A percentile compares a stretch with the other conserved stretches of the same genome.
phyloP scores from a whole-genome alignment of 1,140 invertebrate genomes.

The Hylaeus volcanicus region DNA sequence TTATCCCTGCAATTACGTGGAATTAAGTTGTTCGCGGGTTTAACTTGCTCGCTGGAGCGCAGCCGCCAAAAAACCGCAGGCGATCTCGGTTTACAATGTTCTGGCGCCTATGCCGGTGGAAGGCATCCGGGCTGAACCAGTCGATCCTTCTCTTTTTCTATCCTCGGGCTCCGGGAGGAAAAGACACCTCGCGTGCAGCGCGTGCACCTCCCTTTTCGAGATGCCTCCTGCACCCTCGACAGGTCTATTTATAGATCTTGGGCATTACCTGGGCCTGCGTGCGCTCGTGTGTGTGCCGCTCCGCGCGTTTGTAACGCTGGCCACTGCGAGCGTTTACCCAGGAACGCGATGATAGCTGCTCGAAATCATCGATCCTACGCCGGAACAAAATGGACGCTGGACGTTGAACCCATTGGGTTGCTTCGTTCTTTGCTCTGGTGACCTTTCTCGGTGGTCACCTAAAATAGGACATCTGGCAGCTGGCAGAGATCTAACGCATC shows the following conservation, averaged over 20 bases:
- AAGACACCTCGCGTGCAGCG: slow-evolving; percentile 67
- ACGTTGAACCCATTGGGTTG: no score
- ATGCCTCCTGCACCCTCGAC: slow-evolving; percentile 47
- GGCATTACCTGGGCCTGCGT: slow-evolving; percentile 71
- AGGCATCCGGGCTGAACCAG: slow-evolving; percentile 69
- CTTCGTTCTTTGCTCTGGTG: no score
- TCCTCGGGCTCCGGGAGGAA: slow-evolving; percentile 44
- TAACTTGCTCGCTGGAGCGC: not conserved
- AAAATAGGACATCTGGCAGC: no score
- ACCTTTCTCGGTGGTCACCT: no score
- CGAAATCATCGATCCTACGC: not conserved
- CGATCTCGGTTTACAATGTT: slow-evolving; percentile 28
- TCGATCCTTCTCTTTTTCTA: slow-evolving; percentile 54
- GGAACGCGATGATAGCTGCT: slow-evolving; percentile 28
- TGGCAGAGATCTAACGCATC: no score
- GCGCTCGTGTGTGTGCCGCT: slow-evolving; percentile 34
- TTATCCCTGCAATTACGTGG: slow-evolving; percentile 20
- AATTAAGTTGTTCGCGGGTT: slow-evolving; percentile 25
- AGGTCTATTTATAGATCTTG: slow-evolving; percentile 75
- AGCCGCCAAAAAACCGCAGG: slow-evolving; percentile 5
- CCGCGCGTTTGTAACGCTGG: slow-evolving; percentile 33
- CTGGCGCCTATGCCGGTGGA: slow-evolving; percentile 57
- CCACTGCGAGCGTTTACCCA: slow-evolving; percentile 24
- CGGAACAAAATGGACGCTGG: no score
- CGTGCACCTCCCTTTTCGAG: slow-evolving; percentile 49